These are phyloP conservation scores for Macquaria australasica DNA, from an alignment of 2,113 vertebrate species.

Conservation along the genomic window DNA sequence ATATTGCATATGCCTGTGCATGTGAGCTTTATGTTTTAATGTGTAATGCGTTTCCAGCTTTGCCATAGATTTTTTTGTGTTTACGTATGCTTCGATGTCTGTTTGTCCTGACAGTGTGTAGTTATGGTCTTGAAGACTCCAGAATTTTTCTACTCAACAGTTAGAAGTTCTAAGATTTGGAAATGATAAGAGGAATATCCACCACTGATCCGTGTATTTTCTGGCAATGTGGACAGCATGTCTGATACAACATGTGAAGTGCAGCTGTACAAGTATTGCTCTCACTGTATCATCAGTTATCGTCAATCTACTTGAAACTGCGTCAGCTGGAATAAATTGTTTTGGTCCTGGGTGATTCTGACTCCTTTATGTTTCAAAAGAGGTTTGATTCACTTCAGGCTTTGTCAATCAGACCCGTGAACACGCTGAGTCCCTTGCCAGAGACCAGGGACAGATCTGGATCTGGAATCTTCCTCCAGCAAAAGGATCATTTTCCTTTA, in stretches of 20 bases:
- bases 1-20: constrained; percentile 14
- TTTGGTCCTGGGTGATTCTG: constrained; percentile 22
- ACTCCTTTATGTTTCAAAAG: constrained; percentile 24
- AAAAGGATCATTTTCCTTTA: constrained; percentile 72
- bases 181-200: not conserved
- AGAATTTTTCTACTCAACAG: not conserved
- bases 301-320: constrained; percentile 34
- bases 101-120: not conserved
- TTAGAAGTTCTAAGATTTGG: not conserved
- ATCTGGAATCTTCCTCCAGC: constrained; percentile 42
- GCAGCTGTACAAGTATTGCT: constrained; percentile 59
- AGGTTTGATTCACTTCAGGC: constrained; percentile 33
- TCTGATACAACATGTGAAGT: constrained; percentile 54
- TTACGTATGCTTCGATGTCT: not conserved
- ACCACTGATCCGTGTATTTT: constrained; percentile 22
- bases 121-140: not conserved
- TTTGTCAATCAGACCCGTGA: constrained; percentile 37
- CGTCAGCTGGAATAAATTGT: constrained; percentile 39
- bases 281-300: constrained; percentile 33
- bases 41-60: not conserved
- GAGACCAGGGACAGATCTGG: constrained; percentile 20
- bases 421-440: constrained; percentile 1
- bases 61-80: not conserved
- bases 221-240: constrained; percentile 37
- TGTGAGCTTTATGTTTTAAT: constrained; percentile 29